A percentile compares a stretch with the other conserved stretches of the same genome.
Conservation (phyloP, 2,113 vertebrate genomes). For the Ageneiosus marmoratus region DNA sequence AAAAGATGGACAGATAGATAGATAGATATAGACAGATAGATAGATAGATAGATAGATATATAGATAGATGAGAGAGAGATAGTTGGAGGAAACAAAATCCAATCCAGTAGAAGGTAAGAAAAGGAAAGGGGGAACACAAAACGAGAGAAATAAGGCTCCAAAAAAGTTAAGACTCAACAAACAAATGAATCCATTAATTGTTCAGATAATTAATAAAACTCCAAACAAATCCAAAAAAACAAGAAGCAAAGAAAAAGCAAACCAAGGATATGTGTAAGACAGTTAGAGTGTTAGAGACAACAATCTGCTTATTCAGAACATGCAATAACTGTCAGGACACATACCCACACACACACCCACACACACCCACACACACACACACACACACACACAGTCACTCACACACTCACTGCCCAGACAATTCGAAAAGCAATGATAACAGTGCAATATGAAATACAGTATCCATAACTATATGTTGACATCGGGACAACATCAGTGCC, state of each 20-base stretch:
- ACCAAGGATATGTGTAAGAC: constrained; percentile 37
- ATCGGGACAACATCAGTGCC: not conserved
- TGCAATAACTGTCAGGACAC: constrained; percentile 19
- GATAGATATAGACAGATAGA: constrained; percentile 51
- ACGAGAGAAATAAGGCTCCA: constrained; percentile 86
- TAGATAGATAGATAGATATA: constrained; percentile 75
- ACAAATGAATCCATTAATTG: constrained; percentile 45
- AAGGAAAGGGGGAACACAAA: constrained; percentile 80
- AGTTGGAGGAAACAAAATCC: constrained; percentile 74
- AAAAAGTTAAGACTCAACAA: constrained; percentile 77
- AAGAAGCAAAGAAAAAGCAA: constrained; percentile 57
- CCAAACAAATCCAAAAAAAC: constrained; percentile 56
- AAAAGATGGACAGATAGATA: constrained; percentile 30
- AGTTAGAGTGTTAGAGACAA: constrained; percentile 41
- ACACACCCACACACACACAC: not conserved
- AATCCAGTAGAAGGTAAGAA: constrained; percentile 77
- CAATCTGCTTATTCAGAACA: constrained; percentile 11
- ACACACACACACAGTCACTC: not conserved
- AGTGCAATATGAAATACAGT: not conserved
- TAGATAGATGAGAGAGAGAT: constrained; percentile 51
- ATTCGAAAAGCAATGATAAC: not conserved
- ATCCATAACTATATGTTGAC: not conserved
- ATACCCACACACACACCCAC: constrained; percentile 24
- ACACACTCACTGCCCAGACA: not conserved
- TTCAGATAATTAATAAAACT: constrained; percentile 57